Conservation (phyloP, 2,888 invertebrate genomes). For the Euplagia quadripunctaria region DNA sequence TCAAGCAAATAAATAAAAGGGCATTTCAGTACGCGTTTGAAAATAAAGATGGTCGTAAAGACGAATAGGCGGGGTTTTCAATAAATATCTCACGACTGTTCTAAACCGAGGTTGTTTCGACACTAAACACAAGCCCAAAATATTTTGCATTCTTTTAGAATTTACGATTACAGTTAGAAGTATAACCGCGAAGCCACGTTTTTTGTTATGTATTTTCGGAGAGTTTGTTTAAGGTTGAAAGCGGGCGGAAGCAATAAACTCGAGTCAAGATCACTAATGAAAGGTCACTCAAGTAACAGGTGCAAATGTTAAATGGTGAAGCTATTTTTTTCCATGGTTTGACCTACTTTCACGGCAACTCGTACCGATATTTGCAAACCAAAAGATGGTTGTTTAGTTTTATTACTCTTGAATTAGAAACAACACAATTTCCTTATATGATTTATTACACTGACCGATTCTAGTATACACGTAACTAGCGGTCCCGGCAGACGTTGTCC, state of each 20-base stretch:
- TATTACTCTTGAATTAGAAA: slow-evolving; percentile 29
- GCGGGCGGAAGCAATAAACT: slow-evolving; percentile 41
- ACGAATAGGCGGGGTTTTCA: slow-evolving; percentile 28
- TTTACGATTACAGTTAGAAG: slow-evolving; percentile 56
- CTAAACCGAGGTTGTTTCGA: slow-evolving; percentile 46
- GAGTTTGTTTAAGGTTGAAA: slow-evolving; percentile 46
- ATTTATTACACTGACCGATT: neutral
- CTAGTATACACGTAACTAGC: neutral
- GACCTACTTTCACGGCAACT: slow-evolving; percentile 29
- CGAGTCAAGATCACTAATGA: slow-evolving; percentile 27
- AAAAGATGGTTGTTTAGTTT: slow-evolving; percentile 32
- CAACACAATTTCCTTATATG: neutral
- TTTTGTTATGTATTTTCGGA: slow-evolving; percentile 46
- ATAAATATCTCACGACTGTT: slow-evolving; percentile 35
- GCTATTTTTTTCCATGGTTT: slow-evolving; percentile 27
- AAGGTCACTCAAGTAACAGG: slow-evolving; percentile 31
- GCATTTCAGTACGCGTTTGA: slow-evolving; percentile 26
- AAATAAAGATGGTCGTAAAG: slow-evolving; percentile 36
- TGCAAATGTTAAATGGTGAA: slow-evolving; percentile 23
- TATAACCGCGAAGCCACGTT: slow-evolving; percentile 31
- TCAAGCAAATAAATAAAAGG: slow-evolving; percentile 37
- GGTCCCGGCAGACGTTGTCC: too few relatives aligned
- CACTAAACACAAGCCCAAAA: slow-evolving; percentile 49
- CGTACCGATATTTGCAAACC: slow-evolving; percentile 17
- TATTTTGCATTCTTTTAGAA: slow-evolving; percentile 57